Percentiles rank a stretch among this genome's conserved stretches.
phyloP scores from a whole-genome alignment of 2,888 invertebrate genomes.

The Lathronympha strigana region DNA sequence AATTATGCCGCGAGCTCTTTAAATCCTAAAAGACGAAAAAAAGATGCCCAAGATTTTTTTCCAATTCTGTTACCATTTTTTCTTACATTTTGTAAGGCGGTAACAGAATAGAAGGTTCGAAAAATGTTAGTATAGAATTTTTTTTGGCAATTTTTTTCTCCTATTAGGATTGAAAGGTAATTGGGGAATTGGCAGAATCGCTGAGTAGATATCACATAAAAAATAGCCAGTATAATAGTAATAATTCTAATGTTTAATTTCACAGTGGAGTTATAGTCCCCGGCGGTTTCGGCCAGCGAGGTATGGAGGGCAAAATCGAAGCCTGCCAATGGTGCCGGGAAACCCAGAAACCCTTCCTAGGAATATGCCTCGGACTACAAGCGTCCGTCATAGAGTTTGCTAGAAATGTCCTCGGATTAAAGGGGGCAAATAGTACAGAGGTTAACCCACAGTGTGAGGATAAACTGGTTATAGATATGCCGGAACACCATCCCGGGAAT shows the following conservation, averaged over 20 bases:
- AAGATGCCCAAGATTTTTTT: too few relatives aligned
- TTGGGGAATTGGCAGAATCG: too few relatives aligned
- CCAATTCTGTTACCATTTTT: too few relatives aligned
- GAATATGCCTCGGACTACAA: constrained; percentile 99
- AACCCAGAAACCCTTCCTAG: constrained; percentile 95
- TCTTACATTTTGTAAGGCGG: too few relatives aligned
- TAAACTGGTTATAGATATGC: constrained; percentile 98
- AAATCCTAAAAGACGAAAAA: too few relatives aligned
- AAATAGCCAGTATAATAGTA: too few relatives aligned
- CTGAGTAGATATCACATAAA: too few relatives aligned
- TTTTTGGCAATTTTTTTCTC: too few relatives aligned
- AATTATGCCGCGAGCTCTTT: too few relatives aligned
- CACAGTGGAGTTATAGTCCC: constrained; percentile 96
- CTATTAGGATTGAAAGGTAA: too few relatives aligned
- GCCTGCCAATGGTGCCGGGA: constrained; percentile 97
- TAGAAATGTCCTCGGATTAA: constrained; percentile 90
- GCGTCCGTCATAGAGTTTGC: constrained; percentile 98
- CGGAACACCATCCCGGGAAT: constrained; percentile 96
- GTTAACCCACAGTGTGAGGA: constrained; percentile 88
- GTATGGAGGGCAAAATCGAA: constrained; percentile 97
- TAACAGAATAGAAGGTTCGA: too few relatives aligned
- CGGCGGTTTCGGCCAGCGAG: constrained; percentile 98
- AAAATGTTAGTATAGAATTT: too few relatives aligned
- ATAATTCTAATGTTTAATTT: constrained; percentile 41
- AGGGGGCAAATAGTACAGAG: constrained; percentile 94